Evolutionary conservation across 2,113 vertebrate genomes (phyloP).

Genomic region (Paraplagusia blochii): DNA sequence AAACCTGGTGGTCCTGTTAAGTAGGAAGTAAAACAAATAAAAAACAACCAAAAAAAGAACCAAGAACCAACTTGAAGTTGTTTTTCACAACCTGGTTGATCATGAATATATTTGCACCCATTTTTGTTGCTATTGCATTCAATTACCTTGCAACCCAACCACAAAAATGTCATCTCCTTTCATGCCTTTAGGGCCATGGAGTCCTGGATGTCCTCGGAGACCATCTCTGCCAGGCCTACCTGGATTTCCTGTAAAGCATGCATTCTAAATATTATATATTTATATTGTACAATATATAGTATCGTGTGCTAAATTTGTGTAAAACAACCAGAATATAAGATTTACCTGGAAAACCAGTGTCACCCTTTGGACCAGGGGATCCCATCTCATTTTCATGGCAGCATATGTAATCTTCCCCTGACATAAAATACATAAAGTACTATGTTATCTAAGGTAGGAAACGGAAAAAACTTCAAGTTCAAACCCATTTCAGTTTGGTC

Average conservation of each 20-base stretch:
- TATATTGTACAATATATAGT: no score
- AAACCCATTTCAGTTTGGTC: not conserved
- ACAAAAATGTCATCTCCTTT: slow-evolving; percentile 40
- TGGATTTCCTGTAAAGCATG: slow-evolving; percentile 21
- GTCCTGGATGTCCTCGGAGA: slow-evolving; percentile 11
- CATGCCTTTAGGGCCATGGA: slow-evolving; percentile 52
- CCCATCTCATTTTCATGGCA: slow-evolving; percentile 26
- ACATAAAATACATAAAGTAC: slow-evolving; percentile 6
- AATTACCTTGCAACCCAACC: slow-evolving; percentile 67
- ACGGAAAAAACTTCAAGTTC: not conserved
- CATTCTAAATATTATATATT: not conserved
- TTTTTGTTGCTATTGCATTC: not conserved
- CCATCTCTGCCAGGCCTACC: slow-evolving; percentile 43
- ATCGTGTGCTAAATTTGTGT: no score
- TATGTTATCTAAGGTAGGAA: not conserved
- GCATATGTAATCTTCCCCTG: slow-evolving; percentile 53
- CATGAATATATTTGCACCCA: not conserved
- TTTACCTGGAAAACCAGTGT: slow-evolving; percentile 54
- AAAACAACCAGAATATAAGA: not conserved
- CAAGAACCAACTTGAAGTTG: not conserved
- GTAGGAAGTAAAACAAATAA: no score
- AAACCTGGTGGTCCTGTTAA: slow-evolving; percentile 66
- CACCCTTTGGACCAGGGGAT: slow-evolving; percentile 50
- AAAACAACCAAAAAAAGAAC: not conserved
- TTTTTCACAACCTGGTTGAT: not conserved